Evolutionary conservation across 2,113 vertebrate species (phyloP).

Genomic region (Calidris pugnax): DNA sequence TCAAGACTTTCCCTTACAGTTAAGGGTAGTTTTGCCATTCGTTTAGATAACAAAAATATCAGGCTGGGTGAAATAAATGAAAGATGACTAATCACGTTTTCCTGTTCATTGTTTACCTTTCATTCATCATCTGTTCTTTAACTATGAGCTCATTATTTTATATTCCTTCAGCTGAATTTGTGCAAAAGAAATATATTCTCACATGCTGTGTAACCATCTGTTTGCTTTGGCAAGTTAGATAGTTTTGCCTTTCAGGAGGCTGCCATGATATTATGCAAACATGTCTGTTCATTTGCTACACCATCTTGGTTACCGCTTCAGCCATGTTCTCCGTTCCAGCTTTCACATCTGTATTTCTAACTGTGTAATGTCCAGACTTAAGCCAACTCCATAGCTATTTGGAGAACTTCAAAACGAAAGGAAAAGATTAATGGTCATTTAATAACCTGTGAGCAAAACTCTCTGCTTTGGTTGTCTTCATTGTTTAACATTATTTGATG

Average conservation of each 20-base stretch:
- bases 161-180: background rate
- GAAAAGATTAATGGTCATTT: constrained; percentile 30
- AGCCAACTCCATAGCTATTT: background rate
- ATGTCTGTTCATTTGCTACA: background rate
- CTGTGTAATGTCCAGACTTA: background rate
- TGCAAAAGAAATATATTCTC: background rate
- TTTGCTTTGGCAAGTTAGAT: background rate
- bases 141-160: background rate
- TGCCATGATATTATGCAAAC: background rate
- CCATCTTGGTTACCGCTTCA: background rate
- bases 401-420: constrained; percentile 4
- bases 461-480: constrained; percentile 32
- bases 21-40: background rate
- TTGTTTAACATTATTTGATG: constrained; percentile 49
- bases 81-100: background rate
- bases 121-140: background rate
- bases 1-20: background rate
- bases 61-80: background rate
- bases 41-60: background rate
- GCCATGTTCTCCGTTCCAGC: background rate
- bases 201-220: background rate
- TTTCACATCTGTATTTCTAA: background rate
- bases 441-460: constrained; percentile 40
- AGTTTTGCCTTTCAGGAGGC: background rate
- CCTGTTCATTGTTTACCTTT: background rate